Conservation (phyloP, 2,113 vertebrate genomes). For the Anguilla japonica region DNA sequence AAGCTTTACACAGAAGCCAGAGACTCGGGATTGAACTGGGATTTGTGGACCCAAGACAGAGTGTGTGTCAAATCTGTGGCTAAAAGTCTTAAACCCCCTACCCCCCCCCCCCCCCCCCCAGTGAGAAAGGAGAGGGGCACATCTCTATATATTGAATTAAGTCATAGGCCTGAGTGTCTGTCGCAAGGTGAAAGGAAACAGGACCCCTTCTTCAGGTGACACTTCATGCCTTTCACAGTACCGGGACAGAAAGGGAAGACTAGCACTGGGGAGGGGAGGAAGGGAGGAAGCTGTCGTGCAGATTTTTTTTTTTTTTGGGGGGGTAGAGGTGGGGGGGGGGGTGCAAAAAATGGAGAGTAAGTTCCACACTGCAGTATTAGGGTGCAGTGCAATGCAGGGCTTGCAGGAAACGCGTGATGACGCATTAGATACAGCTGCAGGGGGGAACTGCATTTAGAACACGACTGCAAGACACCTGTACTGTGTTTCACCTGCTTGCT, state of each 20-base stretch:
- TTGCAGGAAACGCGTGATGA: neutral
- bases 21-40: slow-evolving; percentile 37
- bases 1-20: slow-evolving; percentile 22
- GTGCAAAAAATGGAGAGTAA: neutral
- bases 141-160: slow-evolving; percentile 34
- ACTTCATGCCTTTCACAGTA: slow-evolving; percentile 22
- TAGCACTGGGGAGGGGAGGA: slow-evolving; percentile 30
- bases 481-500: neutral
- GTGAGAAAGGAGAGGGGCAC: slow-evolving; percentile 16
- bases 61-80: slow-evolving; percentile 30
- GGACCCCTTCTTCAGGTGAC: neutral
- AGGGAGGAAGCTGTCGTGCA: neutral
- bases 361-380: neutral
- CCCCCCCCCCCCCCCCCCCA: neutral
- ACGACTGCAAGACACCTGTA: neutral
- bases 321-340: neutral
- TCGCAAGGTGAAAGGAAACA: slow-evolving; percentile 33
- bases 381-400: neutral
- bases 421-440: neutral
- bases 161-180: slow-evolving; percentile 26
- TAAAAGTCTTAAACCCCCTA: slow-evolving; percentile 33
- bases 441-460: no score
- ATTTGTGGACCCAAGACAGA: slow-evolving; percentile 34
- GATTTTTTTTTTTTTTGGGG: neutral
- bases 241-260: slow-evolving; percentile 20